A percentile compares a stretch with the other conserved stretches of the same genome.
Conservation (phyloP, 2,888 invertebrate genomes). For the Drosophila affinis region DNA sequence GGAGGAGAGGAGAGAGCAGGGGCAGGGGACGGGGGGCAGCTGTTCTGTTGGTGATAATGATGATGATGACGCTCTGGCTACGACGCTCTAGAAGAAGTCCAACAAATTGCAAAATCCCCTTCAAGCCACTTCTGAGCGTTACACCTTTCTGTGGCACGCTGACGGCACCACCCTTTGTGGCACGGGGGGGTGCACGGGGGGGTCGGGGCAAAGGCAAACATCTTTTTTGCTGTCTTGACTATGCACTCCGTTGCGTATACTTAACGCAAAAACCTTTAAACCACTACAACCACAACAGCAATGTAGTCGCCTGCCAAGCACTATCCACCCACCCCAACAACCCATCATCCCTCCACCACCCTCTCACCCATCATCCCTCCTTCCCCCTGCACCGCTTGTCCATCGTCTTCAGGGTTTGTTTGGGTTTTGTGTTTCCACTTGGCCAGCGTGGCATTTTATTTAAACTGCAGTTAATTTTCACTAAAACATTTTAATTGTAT, state of each 20-base stretch:
- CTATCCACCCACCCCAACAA: neutral
- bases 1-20: no score
- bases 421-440: constrained; percentile 38
- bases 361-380: neutral
- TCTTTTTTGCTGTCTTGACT: constrained; percentile 46
- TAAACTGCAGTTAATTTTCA: constrained; percentile 79
- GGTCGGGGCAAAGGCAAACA: constrained; percentile 22
- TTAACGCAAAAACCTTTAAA: constrained; percentile 71
- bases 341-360: constrained; percentile 4
- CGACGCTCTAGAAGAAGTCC: constrained; percentile 62
- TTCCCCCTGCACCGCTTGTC: neutral
- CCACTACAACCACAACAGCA: constrained; percentile 75
- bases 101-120: constrained; percentile 80
- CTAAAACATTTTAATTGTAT: constrained; percentile 80
- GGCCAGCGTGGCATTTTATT: constrained; percentile 74
- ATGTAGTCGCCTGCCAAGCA: constrained; percentile 53
- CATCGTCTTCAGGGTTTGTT: constrained; percentile 14
- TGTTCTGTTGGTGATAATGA: constrained; percentile 61
- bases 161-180: constrained; percentile 46
- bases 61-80: constrained; percentile 42
- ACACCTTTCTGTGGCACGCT: constrained; percentile 52
- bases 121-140: constrained; percentile 48
- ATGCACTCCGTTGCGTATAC: constrained; percentile 72
- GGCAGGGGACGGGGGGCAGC: constrained; percentile 54
- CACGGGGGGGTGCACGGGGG: constrained; percentile 42